These are phyloP conservation scores for Fregata magnificens DNA, from an alignment of 2,113 vertebrate species.

Conservation along the genomic window DNA sequence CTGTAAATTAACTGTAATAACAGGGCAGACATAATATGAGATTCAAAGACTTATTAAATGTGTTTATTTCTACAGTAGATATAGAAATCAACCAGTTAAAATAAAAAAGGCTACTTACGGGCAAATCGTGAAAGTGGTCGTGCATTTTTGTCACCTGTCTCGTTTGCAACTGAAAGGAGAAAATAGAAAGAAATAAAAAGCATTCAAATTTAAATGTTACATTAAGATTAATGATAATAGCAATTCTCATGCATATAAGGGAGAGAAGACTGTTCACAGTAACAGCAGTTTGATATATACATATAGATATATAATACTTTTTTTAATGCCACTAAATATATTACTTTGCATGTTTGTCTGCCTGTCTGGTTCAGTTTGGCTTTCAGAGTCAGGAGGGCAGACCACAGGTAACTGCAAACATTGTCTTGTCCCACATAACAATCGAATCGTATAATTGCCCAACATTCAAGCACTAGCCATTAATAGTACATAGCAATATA, in stretches of 20 bases:
- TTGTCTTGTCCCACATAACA: neutral
- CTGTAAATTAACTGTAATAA: neutral
- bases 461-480: neutral
- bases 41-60: neutral
- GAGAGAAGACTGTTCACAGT: neutral
- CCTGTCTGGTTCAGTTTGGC: neutral
- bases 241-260: neutral
- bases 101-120: conserved; percentile 76
- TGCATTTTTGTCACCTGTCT: conserved; percentile 84
- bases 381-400: neutral
- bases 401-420: neutral
- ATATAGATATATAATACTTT: neutral
- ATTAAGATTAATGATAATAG: neutral
- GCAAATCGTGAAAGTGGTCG: conserved; percentile 84
- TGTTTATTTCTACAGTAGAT: neutral
- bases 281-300: neutral
- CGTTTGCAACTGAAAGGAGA: conserved; percentile 86
- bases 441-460: neutral
- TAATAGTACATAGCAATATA: neutral
- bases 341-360: neutral
- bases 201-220: neutral
- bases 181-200: neutral
- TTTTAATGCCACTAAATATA: neutral
- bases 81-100: neutral
- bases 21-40: neutral